A percentile compares a stretch with the other conserved stretches of the same genome.
Conservation (phyloP, 53 echinoderm and acorn worm species). For the Mesocentrotus franciscanus region DNA sequence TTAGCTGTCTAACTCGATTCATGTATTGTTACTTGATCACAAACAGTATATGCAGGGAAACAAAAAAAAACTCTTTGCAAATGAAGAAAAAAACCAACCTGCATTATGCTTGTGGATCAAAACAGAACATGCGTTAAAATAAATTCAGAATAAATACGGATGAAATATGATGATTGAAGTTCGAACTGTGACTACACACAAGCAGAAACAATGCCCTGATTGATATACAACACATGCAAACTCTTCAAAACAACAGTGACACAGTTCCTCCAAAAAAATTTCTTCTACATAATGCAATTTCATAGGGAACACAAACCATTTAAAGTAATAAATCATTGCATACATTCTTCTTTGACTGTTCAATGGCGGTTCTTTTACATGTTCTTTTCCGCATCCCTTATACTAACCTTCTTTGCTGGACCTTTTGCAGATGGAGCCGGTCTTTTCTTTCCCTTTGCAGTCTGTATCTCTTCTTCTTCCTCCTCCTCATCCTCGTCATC, state of each 20-base stretch:
- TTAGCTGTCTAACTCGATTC: no score
- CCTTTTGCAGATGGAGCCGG: slow-evolving; percentile 58
- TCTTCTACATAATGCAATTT: background rate
- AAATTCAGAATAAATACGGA: background rate
- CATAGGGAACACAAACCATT: background rate
- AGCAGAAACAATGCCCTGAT: background rate
- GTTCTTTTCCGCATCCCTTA: background rate
- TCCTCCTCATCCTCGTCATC: slow-evolving; percentile 60
- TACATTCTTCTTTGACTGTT: background rate
- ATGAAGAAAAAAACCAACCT: background rate
- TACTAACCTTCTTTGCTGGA: slow-evolving; percentile 69
- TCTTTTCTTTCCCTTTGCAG: slow-evolving; percentile 63
- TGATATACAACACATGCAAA: background rate
- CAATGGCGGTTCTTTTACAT: background rate
- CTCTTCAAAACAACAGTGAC: background rate
- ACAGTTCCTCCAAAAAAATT: background rate
- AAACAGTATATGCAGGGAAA: background rate
- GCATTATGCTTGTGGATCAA: background rate
- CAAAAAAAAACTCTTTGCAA: background rate
- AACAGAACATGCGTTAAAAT: background rate
- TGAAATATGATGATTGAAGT: background rate
- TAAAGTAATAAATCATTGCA: background rate
- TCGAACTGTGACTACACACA: background rate
- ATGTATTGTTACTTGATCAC: background rate
- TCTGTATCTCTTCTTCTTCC: background rate